phyloP scores from a whole-genome alignment of 2,113 vertebrate species.

The Thryonomys swinderianus region DNA sequence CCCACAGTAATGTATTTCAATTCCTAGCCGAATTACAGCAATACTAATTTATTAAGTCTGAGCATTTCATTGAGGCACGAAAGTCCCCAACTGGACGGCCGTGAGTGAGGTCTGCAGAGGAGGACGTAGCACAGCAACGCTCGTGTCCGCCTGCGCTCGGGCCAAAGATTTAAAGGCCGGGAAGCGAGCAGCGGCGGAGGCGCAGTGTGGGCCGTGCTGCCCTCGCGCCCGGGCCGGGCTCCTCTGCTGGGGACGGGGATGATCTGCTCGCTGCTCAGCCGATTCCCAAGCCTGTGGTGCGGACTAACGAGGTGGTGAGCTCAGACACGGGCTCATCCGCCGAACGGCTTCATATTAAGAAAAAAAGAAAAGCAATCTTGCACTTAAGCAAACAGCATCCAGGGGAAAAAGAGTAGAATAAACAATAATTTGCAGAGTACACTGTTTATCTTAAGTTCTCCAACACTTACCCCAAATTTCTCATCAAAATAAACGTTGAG shows the following conservation, averaged over 20 bases:
- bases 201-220: background rate
- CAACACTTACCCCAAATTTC: background rate
- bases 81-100: background rate
- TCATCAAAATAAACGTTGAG: conserved; percentile 37
- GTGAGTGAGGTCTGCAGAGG: background rate
- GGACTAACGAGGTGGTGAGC: conserved; percentile 41
- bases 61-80: background rate
- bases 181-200: background rate
- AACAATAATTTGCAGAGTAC: conserved; percentile 49
- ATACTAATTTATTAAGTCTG: conserved; percentile 26
- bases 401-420: background rate
- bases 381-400: too few relatives aligned
- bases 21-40: background rate
- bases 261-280: background rate
- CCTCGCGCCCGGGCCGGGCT: background rate
- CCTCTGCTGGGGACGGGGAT: background rate
- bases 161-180: too few relatives aligned
- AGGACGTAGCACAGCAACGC: background rate
- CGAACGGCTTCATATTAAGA: conserved; percentile 22
- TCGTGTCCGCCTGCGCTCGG: background rate
- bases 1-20: background rate
- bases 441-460: conserved; percentile 10
- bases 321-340: background rate
- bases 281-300: conserved; percentile 22
- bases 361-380: conserved; percentile 35